Base-by-base conservation (phyloP, 2,888 invertebrate species). In the Rhagium mordax region DNA sequence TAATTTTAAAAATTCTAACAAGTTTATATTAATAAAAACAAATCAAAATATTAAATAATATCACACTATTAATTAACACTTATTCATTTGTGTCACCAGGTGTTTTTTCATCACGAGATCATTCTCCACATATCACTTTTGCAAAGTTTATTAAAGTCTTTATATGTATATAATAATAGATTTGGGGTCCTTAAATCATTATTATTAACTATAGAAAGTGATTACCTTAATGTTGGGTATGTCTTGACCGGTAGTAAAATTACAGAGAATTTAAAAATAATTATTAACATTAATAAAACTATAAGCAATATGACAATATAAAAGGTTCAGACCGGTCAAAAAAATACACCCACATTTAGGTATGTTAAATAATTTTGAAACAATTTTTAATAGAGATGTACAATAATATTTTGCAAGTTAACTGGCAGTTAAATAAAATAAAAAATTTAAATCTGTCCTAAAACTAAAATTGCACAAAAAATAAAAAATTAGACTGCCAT, bases 1-100 rank as follows among this genome's bases (percentile, higher is more conserved):
- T 82, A 84, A 83, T 85, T 85, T 84, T 81, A 84, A 84, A 84
- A 84, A 82, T 77, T 84, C 82, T 84, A 86, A 86, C 85, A 86
- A 85, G 75, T 81, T 66, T 18, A 81, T 81, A 83, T 81, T 80
- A 81, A 85, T 82, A 84, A 81, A 86, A 87, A 86, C 83, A 87
- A 87, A 84, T 86, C 82, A 83, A 86, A 87, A 85, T 87, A 88
- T 87, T 87, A 88, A 87, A 86, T 88, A 88, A 88, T 88, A 88
- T 88, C 88, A 88, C 88, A 88, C 88, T 87, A 87, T 84, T 81
- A 83, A 83, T 85, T 83, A 85, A 86, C 85, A 82, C 83, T 82
- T 83, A 81, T 84, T 83, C 82, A 84, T 83, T 84, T 84, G 84
- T 84, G 84, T 86, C 84, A 85, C 84, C 83, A 82, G 82, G 84